Conservation (phyloP, 2,888 invertebrate species). For the Agrotis segetum region DNA sequence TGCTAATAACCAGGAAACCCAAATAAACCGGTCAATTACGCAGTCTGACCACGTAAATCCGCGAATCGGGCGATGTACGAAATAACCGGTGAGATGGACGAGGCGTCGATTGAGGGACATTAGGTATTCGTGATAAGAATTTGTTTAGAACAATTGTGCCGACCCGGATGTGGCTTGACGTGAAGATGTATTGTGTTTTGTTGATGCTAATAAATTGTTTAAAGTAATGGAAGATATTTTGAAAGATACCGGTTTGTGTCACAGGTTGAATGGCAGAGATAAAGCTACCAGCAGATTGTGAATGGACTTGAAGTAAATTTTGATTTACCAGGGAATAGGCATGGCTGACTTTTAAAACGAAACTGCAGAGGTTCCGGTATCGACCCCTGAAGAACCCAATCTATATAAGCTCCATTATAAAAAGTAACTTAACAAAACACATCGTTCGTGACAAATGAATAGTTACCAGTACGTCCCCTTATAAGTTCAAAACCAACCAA, state of each 20-base stretch:
- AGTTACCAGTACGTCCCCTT: constrained; percentile 39
- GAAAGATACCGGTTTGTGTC: neutral
- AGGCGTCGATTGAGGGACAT: constrained; percentile 85
- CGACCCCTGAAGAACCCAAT: constrained; percentile 27
- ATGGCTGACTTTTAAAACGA: neutral
- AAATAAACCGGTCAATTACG: constrained; percentile 68
- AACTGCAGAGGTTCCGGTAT: constrained; percentile 15
- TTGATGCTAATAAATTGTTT: constrained; percentile 30
- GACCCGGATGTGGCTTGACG: constrained; percentile 76
- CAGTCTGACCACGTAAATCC: constrained; percentile 74
- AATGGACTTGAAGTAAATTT: too few species aligned
- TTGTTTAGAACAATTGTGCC: constrained; percentile 71
- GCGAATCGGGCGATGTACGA: constrained; percentile 80
- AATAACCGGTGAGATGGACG: constrained; percentile 78
- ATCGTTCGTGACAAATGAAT: constrained; percentile 30
- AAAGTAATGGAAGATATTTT: constrained; percentile 5
- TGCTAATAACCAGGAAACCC: constrained; percentile 73
- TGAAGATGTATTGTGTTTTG: constrained; percentile 49
- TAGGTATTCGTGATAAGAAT: constrained; percentile 80
- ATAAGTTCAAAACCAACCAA: constrained; percentile 20
- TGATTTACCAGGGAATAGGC: neutral
- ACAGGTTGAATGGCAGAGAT: neutral
- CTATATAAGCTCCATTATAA: neutral
- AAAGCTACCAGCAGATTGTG: neutral
- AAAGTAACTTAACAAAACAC: constrained; percentile 7